A percentile compares a stretch with the other conserved stretches of the same genome.
Evolutionary conservation across 2,888 invertebrate genomes (phyloP).

Genomic region (Byasa hedistus): DNA sequence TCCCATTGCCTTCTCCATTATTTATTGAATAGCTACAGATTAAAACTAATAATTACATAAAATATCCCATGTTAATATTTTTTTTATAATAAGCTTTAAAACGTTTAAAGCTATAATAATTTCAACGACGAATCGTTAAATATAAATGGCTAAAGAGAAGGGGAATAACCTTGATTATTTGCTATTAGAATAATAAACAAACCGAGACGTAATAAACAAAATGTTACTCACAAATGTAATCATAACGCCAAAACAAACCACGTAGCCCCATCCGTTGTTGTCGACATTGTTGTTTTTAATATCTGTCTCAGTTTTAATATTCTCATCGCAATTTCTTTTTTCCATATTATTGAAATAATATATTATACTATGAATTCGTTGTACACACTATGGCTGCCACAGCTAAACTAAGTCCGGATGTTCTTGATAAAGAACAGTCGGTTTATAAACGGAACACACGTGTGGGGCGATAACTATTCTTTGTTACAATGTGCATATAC

Average conservation of each 20-base stretch:
- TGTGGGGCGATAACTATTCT: conserved; percentile 25
- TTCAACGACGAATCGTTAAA: background rate
- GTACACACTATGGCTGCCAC: conserved; percentile 13
- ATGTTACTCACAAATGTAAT: conserved; percentile 80
- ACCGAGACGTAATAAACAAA: background rate
- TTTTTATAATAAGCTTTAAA: background rate
- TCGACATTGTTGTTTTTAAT: conserved; percentile 31
- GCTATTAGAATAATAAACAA: conserved; percentile 6
- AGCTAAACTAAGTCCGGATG: conserved; percentile 30
- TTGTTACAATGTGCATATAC: conserved; percentile 15
- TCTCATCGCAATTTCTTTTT: conserved; percentile 34
- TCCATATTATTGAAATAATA: conserved; percentile 33
- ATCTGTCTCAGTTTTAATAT: conserved; percentile 29
- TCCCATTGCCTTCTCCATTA: too few species aligned
- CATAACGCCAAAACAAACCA: conserved; percentile 81
- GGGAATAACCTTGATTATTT: background rate
- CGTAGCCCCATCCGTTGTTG: conserved; percentile 81
- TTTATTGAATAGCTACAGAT: too few species aligned
- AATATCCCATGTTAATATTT: background rate
- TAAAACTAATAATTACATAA: background rate
- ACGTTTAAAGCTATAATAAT: background rate
- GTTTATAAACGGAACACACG: conserved; percentile 23
- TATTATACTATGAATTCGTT: conserved; percentile 15
- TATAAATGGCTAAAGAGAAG: background rate
- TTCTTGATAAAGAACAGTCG: conserved; percentile 28